Percentiles rank a stretch among this genome's conserved stretches.
Evolutionary conservation across 2,888 invertebrate species (phyloP).

Genomic region (Cantharis nigra): DNA sequence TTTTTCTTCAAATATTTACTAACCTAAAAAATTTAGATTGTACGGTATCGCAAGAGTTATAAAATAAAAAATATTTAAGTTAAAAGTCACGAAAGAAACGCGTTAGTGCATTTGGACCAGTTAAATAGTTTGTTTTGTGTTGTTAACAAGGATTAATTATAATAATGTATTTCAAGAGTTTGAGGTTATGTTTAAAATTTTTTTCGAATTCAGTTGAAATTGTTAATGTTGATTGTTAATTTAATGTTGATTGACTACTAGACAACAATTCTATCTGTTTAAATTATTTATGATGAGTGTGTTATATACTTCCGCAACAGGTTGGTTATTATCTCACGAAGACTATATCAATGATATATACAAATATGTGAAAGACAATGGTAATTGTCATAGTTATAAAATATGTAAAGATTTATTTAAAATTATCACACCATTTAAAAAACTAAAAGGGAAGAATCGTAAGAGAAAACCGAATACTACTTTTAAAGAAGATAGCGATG

Average conservation of each 20-base stretch:
- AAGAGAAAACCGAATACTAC: constrained; percentile 32
- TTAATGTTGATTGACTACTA: not conserved
- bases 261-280: not conserved
- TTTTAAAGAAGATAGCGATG: constrained; percentile 36
- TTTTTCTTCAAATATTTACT: no score
- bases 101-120: no score
- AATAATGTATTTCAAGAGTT: not conserved
- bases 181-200: not conserved
- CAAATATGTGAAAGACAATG: constrained; percentile 44
- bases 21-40: no score
- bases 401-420: constrained; percentile 56
- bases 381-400: constrained; percentile 38
- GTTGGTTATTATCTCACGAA: constrained; percentile 60
- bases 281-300: constrained; percentile 52
- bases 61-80: no score
- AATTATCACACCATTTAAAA: constrained; percentile 54
- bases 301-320: constrained; percentile 49
- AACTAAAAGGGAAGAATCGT: constrained; percentile 39
- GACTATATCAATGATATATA: constrained; percentile 56
- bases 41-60: no score
- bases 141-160: no score
- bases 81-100: no score
- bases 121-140: no score
- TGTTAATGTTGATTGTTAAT: no score
- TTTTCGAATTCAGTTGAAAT: no score